Evolutionary conservation across 2,113 vertebrate genomes (phyloP), one percentile per base, ranked within the genome.

Genomic region (Odontophorus gujanensis): DNA sequence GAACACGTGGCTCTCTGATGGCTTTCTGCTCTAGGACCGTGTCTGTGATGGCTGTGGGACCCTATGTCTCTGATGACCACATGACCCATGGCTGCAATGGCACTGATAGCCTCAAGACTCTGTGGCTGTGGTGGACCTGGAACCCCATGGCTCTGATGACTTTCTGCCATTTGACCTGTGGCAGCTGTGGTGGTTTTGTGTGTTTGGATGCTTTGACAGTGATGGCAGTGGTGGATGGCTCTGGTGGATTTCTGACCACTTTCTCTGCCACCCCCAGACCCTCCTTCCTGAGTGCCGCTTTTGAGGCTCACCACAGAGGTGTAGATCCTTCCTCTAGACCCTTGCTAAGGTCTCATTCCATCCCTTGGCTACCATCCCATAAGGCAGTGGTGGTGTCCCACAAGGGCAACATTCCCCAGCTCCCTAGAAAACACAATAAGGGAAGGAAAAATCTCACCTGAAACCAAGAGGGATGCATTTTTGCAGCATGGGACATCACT

Each of bases 401-500:
- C 32, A 20, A 34, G 57, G 32, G 32, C 19, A 11, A 21, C 12
- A 19, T 58, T 58, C 19, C 55, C 32, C 57, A 58, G 5, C 20
- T 58, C 32, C 55, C 55, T 11, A 19, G 17, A 25, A 25, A 38
- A 25, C 36, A 24, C 59, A 38, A 26, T 38, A 62, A 6, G 16
- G 36, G 22, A 24, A 36, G 34, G 34, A 24, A 62, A 25, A 14
- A 38, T 24, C 59, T 38, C 34, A 16, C 34, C 59, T 16, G 22
- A 24, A 11, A 17, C 24, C 15, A 17, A 26, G 10, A 24, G 36
- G 40, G 59, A 25, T 38, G 34, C 6, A 16, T 62, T 34, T 53
- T 67, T 0, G 0, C 4, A 1, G 13, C 25, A 38, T 40, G 30
- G 57, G 10, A 22, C 36, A 8, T 17, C 28, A 14, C 30, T 32